These are phyloP conservation scores for Leucoma salicis DNA, from an alignment of 2,888 invertebrate genomes.

Conservation along the genomic window DNA sequence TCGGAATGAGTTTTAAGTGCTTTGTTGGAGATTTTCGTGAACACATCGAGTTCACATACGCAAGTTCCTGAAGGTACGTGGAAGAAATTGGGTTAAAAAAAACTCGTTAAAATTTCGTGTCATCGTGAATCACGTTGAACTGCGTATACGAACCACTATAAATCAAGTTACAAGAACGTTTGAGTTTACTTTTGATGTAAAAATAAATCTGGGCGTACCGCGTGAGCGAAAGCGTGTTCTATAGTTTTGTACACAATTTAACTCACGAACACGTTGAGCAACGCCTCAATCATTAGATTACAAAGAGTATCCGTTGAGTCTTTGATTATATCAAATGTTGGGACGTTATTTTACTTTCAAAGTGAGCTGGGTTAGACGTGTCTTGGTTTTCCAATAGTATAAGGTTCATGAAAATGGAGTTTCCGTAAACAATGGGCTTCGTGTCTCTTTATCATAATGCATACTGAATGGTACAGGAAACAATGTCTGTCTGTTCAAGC, in stretches of 20 bases:
- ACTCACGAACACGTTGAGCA: constrained; percentile 24
- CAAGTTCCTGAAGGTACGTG: too few relatives aligned
- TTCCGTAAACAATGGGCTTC: constrained; percentile 38
- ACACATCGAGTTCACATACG: too few relatives aligned
- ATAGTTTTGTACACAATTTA: constrained; percentile 11
- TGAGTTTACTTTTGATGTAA: constrained; percentile 63
- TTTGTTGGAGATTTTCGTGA: constrained; percentile 31
- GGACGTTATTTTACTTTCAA: constrained; percentile 16
- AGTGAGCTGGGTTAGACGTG: constrained; percentile 19
- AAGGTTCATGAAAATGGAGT: constrained; percentile 37
- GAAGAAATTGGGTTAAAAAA: constrained; percentile 51
- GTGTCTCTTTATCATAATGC: constrained; percentile 44
- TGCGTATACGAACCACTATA: constrained; percentile 59
- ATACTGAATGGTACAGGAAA: constrained; percentile 36
- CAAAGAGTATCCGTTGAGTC: constrained; percentile 26
- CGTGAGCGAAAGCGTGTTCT: constrained; percentile 24
- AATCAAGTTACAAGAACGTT: constrained; percentile 59
- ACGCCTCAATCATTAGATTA: too few relatives aligned
- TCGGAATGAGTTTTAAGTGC: constrained; percentile 42
- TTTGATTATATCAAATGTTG: constrained; percentile 15
- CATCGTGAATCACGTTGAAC: constrained; percentile 58
- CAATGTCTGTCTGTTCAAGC: constrained; percentile 23
- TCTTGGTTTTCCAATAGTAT: constrained; percentile 21
- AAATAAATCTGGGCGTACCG: constrained; percentile 49
- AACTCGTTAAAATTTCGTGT: constrained; percentile 53